Percentiles rank a stretch among this genome's conserved stretches.
These are phyloP conservation scores for Herpailurus yagouaroundi DNA, from an alignment of 2,113 vertebrate genomes.

Conservation along the genomic window DNA sequence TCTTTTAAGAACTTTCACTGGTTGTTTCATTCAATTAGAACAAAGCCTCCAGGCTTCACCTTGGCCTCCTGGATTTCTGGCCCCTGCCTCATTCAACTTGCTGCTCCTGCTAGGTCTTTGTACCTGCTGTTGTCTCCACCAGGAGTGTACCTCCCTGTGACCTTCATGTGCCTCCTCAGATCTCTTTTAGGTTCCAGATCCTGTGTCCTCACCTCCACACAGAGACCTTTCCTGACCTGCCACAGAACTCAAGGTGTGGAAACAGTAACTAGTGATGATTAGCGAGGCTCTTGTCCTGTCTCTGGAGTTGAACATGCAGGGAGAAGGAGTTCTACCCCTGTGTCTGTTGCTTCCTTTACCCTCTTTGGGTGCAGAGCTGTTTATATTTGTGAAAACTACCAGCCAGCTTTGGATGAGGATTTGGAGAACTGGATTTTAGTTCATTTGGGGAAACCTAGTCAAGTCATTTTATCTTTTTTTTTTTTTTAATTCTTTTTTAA, in stretches of 20 bases:
- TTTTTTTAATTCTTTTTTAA: no score
- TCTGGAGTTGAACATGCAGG: accelerated
- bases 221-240: not conserved
- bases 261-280: accelerated
- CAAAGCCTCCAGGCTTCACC: not conserved
- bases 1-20: not conserved
- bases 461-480: not conserved
- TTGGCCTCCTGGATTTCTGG: not conserved
- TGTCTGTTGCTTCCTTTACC: not conserved
- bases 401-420: not conserved
- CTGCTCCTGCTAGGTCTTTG: not conserved
- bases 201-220: accelerated
- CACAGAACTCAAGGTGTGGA: not conserved
- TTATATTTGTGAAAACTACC: not conserved
- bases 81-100: not conserved
- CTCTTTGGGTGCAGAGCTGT: not conserved
- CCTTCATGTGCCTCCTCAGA: not conserved
- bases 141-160: not conserved
- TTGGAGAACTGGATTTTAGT: not conserved
- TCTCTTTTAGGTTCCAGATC: not conserved
- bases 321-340: not conserved
- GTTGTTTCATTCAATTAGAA: not conserved
- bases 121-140: not conserved
- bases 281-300: not conserved
- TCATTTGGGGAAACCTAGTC: not conserved